Base-by-base conservation (phyloP, 2,888 invertebrate species). In the Aphodius sticticus region DNA sequence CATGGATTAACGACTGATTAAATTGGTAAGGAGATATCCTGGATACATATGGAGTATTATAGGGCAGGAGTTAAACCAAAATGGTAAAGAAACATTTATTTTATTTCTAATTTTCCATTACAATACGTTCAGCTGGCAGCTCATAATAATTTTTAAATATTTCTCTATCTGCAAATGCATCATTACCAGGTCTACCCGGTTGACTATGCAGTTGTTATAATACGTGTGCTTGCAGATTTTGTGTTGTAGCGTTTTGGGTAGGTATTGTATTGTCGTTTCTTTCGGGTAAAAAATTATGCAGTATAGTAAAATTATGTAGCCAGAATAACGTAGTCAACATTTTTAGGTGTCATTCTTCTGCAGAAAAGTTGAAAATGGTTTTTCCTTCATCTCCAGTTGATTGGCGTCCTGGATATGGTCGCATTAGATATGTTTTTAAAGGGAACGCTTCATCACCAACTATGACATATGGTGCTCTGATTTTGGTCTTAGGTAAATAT, bases 391-490 rank as follows among this genome's bases (percentile, higher is more conserved):
- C 53, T 53, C 53, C 36, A 72, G 14, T 14, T 36, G 36, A 72
- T 14, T 72, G 14, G 6, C 36, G 72, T 36, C 72, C 72, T 16
- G 72, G 72, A 16, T 72, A 72, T 16, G 72, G 72, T 72, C 26
- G 72, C 72, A 72, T 72, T 72, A 72, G 12, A 16, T 16, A 72
- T 16, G 16, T 16, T 72, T 16, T n/a, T 2, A 72, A 16, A 14
- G 72, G 72, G 16, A 72, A 72, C 14, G 72, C 72, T 72, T 72
- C 72, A 16, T 16, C 16, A 14, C 72, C 72, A 35, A 72, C 72
- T 35, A 72, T 72, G 14, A 72, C 72, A 72, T 72, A 72, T 16
- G 26, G 72, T 14, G 16, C 16, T 6, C 14, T 36, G 36, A 16
- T 72, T 14, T 14, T 6, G 14, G 72, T 72, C 6, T 16, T 16